Evolutionary conservation across 2,888 invertebrate species (phyloP), one percentile per base, ranked within the genome.

Genomic region (Vandiemenella viatica): DNA sequence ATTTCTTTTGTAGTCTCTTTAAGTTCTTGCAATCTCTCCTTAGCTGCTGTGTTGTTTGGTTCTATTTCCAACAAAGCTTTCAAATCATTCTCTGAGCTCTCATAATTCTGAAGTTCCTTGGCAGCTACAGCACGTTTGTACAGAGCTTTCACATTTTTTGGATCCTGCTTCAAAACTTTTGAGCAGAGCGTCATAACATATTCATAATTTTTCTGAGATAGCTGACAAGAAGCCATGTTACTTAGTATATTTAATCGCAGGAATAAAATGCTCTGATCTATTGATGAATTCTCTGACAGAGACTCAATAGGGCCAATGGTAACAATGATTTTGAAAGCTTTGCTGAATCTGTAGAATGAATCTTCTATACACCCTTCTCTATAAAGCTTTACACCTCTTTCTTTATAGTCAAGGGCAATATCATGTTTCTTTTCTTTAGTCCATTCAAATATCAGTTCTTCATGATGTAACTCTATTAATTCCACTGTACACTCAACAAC

Each of bases 141-240:
- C 15, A 73, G 60, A 1, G 72, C 71, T 55, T 74, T 73, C 5
- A 72, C 62, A 57, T 73, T 73, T 19, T 63, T 59, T 2, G 61
- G 56, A 26, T 73, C 68, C 43, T 65, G 60, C 6, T 54, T 51
- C 23, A 75, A 55, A 16, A 70, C 68, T 58, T 69, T 70, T 7
- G 62, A 61, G 66, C 68, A 85, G 10, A 87, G 70, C 37, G 73
- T 68, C 22, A 84, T 62, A 0, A 79, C 80, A 51, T 79, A 75
- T 5, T 76, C 72, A 63, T 76, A 83, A 55, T 81, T 79, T 8
- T 77, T 65, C 53, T 72, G 72, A 53, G 78, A 78, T 17, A 87
- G 70, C 58, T 88, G 82, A 62, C 89, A 88, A 42, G 83, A 81
- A 0, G 89, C 84, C 62, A 91, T 68, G 65, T 92, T 92, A 56